phyloP scores from a whole-genome alignment of 2,113 vertebrate genomes.

The Gymnogyps californianus region DNA sequence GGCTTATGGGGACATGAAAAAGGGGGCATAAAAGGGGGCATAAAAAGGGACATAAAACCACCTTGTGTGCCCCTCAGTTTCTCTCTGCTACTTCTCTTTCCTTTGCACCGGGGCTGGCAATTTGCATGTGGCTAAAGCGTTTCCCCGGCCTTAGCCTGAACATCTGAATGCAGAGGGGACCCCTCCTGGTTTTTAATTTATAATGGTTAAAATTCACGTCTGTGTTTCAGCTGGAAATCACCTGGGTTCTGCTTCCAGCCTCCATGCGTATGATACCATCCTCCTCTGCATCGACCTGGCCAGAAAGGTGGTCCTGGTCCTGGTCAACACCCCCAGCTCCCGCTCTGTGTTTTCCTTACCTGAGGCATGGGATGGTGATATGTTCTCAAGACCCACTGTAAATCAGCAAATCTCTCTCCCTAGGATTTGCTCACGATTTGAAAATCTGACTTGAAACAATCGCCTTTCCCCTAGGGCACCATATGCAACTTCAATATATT shows the following conservation, averaged over 20 bases:
- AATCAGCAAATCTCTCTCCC: conserved; percentile 50
- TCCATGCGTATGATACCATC: fast-evolving
- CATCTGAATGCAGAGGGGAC: neutral
- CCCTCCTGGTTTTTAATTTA: neutral
- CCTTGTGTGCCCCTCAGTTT: neutral
- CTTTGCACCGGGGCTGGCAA: neutral
- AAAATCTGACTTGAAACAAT: conserved; percentile 65
- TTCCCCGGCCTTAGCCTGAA: neutral
- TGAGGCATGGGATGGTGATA: neutral
- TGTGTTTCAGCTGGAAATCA: neutral
- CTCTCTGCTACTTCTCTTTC: neutral
- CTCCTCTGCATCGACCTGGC: neutral
- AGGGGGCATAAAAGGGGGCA: neutral
- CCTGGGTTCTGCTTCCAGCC: neutral
- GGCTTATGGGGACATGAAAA: neutral
- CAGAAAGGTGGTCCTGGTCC: neutral
- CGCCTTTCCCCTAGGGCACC: conserved; percentile 33
- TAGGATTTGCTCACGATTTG: conserved; percentile 59
- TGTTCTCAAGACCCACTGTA: conserved; percentile 6
- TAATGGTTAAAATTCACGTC: neutral
- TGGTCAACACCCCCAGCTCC: neutral
- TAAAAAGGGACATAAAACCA: neutral
- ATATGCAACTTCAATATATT: conserved; percentile 52
- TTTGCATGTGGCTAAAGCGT: neutral
- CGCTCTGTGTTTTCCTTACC: neutral